These are phyloP conservation scores for Falcunculus frontatus DNA, from an alignment of 2,113 vertebrate species.

Conservation along the genomic window DNA sequence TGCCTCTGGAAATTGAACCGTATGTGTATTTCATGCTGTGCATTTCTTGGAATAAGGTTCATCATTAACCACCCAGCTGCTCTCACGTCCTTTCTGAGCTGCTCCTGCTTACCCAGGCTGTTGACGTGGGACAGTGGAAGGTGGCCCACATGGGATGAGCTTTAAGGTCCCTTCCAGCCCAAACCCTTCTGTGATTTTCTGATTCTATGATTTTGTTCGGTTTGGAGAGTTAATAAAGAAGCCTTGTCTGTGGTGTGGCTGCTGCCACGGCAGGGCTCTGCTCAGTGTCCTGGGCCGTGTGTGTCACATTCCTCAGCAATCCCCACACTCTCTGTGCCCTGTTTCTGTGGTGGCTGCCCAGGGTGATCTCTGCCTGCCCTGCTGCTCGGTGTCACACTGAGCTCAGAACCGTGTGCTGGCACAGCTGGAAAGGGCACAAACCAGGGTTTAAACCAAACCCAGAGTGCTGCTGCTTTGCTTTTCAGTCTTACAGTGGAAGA, in stretches of 20 bases:
- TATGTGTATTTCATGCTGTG: not conserved
- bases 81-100: not conserved
- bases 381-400: not conserved
- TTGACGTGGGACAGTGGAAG: not conserved
- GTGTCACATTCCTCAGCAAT: not conserved
- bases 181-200: too few species aligned
- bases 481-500: rapidly evolving
- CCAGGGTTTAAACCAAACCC: rapidly evolving
- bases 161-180: not conserved
- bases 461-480: not conserved
- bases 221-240: not conserved
- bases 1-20: not conserved
- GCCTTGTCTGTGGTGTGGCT: not conserved
- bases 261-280: not conserved
- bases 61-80: not conserved
- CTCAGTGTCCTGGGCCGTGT: rapidly evolving
- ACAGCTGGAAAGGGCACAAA: not conserved
- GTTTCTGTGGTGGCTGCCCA: not conserved
- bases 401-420: not conserved
- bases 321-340: rapidly evolving
- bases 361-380: not conserved
- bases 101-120: not conserved
- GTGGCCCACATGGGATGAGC: not conserved
- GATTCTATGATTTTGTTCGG: not conserved
- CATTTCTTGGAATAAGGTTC: not conserved